A percentile compares a stretch with the other conserved stretches of the same genome.
Evolutionary conservation across 2,113 vertebrate species (phyloP).

Genomic region (Daubentonia madagascariensis): DNA sequence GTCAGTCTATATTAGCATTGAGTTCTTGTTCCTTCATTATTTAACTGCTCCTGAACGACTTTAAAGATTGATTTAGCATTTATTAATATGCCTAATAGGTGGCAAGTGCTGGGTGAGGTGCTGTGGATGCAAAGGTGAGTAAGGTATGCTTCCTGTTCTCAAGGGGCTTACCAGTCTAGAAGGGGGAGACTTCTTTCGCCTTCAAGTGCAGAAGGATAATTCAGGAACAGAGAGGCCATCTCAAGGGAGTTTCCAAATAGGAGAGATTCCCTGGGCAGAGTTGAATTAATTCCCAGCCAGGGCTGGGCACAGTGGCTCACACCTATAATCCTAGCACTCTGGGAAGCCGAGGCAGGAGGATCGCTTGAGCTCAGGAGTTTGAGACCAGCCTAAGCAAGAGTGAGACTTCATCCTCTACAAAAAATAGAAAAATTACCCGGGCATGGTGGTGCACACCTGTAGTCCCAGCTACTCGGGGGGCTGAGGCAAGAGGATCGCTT

Average conservation of each 20-base stretch:
- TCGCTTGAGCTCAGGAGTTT: too few relatives aligned
- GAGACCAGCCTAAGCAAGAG: too few relatives aligned
- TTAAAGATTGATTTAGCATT: not conserved
- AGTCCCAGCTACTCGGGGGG: too few relatives aligned
- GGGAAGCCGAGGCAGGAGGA: too few relatives aligned
- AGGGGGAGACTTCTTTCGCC: not conserved
- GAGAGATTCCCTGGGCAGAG: not conserved
- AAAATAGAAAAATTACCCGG: too few relatives aligned
- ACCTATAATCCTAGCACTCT: too few relatives aligned
- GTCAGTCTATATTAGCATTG: not conserved
- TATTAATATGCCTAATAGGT: not conserved
- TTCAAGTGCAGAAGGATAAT: not conserved
- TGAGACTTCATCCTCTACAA: too few relatives aligned
- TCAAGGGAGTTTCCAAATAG: not conserved
- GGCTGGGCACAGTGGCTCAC: too few relatives aligned
- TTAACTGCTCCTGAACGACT: not conserved
- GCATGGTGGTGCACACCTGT: too few relatives aligned
- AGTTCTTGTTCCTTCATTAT: not conserved
- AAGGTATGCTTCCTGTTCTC: not conserved
- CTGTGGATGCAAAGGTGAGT: not conserved
- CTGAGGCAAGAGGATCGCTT: too few relatives aligned
- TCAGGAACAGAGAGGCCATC: not conserved
- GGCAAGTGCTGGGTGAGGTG: not conserved
- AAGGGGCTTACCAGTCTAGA: not conserved
- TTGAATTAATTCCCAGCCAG: not conserved